These are phyloP conservation scores for Campoplex capitator DNA, from an alignment of 2,888 invertebrate species.

Conservation along the genomic window DNA sequence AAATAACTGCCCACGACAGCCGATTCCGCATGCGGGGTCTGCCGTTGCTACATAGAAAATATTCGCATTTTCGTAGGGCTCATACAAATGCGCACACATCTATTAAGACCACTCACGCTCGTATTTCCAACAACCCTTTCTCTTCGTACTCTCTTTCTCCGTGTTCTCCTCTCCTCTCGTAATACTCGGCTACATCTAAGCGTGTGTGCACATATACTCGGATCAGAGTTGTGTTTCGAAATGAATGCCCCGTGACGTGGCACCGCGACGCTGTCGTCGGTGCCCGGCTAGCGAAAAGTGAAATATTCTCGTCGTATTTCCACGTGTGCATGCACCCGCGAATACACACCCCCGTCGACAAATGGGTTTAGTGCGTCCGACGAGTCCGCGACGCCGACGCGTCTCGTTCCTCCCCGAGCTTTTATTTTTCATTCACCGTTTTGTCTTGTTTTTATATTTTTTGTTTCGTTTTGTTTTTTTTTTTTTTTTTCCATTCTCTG, in stretches of 20 bases:
- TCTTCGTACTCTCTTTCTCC: slow-evolving; percentile 12
- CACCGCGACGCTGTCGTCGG: slow-evolving; percentile 84
- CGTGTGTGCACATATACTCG: slow-evolving; percentile 36
- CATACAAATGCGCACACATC: slow-evolving; percentile 83
- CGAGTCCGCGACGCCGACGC: slow-evolving; percentile 75
- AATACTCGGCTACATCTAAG: neutral
- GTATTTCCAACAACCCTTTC: slow-evolving; percentile 55
- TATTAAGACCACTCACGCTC: slow-evolving; percentile 82
- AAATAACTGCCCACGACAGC: slow-evolving; percentile 33
- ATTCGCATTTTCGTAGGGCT: slow-evolving; percentile 70
- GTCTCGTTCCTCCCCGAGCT: slow-evolving; percentile 61
- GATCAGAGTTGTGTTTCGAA: slow-evolving; percentile 79
- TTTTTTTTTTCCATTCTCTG: neutral
- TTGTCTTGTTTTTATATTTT: neutral
- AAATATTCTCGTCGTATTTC: slow-evolving; percentile 84
- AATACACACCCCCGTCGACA: slow-evolving; percentile 72
- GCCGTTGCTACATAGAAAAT: slow-evolving; percentile 58
- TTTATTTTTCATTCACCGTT: slow-evolving; percentile 50
- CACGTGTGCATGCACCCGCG: slow-evolving; percentile 76
- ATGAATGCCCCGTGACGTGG: slow-evolving; percentile 83
- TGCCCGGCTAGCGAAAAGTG: slow-evolving; percentile 82
- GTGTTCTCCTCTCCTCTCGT: slow-evolving; percentile 6
- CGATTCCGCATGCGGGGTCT: slow-evolving; percentile 40
- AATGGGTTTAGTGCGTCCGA: slow-evolving; percentile 83
- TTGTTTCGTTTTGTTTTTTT: too few species aligned